Evolutionary conservation across 2,888 invertebrate species (phyloP).

Genomic region (Azorinus chamasolen): DNA sequence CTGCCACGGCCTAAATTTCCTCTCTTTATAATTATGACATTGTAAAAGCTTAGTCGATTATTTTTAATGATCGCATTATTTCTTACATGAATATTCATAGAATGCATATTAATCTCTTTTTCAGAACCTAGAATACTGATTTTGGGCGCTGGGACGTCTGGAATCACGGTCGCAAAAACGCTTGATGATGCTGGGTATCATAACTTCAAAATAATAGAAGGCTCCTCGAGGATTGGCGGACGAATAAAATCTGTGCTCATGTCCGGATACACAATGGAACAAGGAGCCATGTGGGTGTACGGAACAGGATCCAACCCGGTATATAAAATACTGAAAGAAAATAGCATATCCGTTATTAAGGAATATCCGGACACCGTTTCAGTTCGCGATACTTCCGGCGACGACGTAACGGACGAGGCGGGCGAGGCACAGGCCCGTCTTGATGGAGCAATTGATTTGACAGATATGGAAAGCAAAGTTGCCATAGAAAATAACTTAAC

Average conservation of each 20-base stretch:
- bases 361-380: conserved; percentile 24
- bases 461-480: neutral
- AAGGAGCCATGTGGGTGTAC: conserved; percentile 54
- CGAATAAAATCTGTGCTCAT: conserved; percentile 34
- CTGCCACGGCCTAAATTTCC: too few species aligned
- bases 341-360: conserved; percentile 17
- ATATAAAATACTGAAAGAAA: conserved; percentile 16
- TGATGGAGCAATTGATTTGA: conserved; percentile 2
- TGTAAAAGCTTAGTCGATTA: too few species aligned
- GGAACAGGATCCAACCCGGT: conserved; percentile 51
- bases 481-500: neutral
- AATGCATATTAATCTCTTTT: too few species aligned
- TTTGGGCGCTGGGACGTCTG: conserved; percentile 53
- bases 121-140: conserved; percentile 32
- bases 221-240: conserved; percentile 45
- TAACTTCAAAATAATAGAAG: conserved; percentile 56
- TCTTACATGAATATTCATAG: too few species aligned
- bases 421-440: neutral
- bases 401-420: conserved; percentile 29
- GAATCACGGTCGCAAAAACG: conserved; percentile 54
- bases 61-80: too few species aligned
- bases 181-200: conserved; percentile 43
- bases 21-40: too few species aligned
- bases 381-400: conserved; percentile 36
- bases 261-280: conserved; percentile 42